phyloP scores from a whole-genome alignment of 2,113 vertebrate species.

The Mobula hypostoma region DNA sequence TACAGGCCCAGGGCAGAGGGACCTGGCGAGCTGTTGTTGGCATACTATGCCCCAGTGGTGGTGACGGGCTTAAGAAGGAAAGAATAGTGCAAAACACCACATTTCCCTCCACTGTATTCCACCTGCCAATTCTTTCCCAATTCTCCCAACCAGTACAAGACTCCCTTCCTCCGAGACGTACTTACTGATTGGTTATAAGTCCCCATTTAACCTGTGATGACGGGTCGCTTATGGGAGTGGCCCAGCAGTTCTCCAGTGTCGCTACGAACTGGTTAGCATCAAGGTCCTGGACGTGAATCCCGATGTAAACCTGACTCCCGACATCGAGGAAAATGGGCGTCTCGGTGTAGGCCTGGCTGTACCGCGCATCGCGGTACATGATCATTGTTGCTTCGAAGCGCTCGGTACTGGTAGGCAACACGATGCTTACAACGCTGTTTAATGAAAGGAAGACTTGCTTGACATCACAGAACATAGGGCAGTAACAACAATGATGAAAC shows the following conservation, averaged over 20 bases:
- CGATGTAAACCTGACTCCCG: conserved; percentile 48
- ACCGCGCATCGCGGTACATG: conserved; percentile 49
- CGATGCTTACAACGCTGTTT: conserved; percentile 46
- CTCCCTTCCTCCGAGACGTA: no score
- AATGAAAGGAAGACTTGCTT: not conserved
- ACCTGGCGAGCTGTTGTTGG: no score
- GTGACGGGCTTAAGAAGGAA: no score
- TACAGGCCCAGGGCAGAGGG: no score
- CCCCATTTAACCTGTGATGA: conserved; percentile 47
- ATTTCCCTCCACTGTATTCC: no score
- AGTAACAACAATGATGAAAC: no score
- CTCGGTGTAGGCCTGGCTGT: conserved; percentile 42
- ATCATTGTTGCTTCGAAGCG: conserved; percentile 48
- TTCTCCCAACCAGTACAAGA: no score
- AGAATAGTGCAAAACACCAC: no score
- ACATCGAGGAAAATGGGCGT: conserved; percentile 42
- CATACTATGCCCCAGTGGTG: no score
- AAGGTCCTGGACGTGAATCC: conserved; percentile 47
- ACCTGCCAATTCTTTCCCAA: no score
- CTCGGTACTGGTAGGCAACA: conserved; percentile 46
- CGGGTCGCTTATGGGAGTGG: conserved; percentile 47
- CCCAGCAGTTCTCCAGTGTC: conserved; percentile 55
- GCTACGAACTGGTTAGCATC: conserved; percentile 49
- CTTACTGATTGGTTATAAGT: conserved; percentile 52
- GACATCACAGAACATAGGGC: no score